A percentile compares a stretch with the other conserved stretches of the same genome.
phyloP scores from a whole-genome alignment of 1,140 invertebrate species.

The Magallana gigas region DNA sequence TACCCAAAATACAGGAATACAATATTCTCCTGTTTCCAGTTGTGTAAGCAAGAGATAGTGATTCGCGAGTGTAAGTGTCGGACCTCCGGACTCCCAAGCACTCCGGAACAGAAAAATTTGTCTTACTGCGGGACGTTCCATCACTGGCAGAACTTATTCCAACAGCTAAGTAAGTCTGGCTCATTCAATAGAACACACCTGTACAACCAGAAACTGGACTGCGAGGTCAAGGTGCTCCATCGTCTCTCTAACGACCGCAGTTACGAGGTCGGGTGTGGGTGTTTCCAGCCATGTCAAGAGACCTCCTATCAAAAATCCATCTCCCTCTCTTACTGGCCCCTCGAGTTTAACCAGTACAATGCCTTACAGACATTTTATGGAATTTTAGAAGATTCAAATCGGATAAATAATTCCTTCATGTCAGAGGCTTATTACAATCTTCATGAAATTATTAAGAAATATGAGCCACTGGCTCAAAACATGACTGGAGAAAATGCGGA shows the following conservation, averaged over 20 bases:
- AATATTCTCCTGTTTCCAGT: constrained; percentile 72
- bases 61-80: constrained; percentile 70
- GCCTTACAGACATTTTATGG: constrained; percentile 67
- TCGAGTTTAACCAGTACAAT: constrained; percentile 74
- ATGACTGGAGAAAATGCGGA: constrained; percentile 41
- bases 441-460: constrained; percentile 40
- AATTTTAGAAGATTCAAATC: constrained; percentile 16
- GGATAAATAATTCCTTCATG: constrained; percentile 65
- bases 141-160: constrained; percentile 63
- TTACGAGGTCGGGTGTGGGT: constrained; percentile 71
- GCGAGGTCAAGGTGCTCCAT: constrained; percentile 68
- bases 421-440: constrained; percentile 68
- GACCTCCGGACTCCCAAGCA: constrained; percentile 67
- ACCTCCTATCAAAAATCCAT: constrained; percentile 74
- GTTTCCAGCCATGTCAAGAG: constrained; percentile 74
- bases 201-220: constrained; percentile 60
- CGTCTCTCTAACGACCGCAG: constrained; percentile 70
- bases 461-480: constrained; percentile 47
- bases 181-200: constrained; percentile 7
- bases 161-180: not conserved
- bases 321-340: constrained; percentile 76
- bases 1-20: constrained; percentile 69
- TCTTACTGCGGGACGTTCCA: constrained; percentile 72
- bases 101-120: constrained; percentile 52
- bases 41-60: constrained; percentile 74